These are phyloP conservation scores for Mustela lutreola DNA, from an alignment of 2,113 vertebrate genomes.

Conservation along the genomic window DNA sequence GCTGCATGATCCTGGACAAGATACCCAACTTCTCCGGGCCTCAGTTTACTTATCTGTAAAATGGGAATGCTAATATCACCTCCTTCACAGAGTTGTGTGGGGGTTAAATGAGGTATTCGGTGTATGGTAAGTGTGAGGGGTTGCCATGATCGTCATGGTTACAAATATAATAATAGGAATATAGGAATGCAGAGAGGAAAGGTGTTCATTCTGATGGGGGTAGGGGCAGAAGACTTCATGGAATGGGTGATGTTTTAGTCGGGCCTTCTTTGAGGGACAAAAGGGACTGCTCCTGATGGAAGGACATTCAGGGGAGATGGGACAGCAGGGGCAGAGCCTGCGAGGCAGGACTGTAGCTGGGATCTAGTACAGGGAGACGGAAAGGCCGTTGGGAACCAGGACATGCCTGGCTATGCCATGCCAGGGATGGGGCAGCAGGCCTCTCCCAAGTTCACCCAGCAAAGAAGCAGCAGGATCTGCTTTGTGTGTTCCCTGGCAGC, in stretches of 20 bases:
- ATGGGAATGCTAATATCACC: neutral
- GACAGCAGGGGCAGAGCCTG: neutral
- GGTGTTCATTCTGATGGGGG: neutral
- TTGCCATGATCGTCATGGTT: neutral
- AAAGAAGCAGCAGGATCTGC: neutral
- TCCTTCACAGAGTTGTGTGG: neutral
- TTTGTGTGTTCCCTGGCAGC: neutral
- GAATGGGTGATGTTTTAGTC: neutral
- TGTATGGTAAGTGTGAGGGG: neutral
- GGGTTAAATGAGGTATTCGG: neutral
- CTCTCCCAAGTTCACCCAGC: neutral
- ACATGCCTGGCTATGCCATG: neutral
- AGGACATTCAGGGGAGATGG: neutral
- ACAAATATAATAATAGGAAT: neutral
- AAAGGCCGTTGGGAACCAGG: neutral
- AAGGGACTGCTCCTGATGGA: neutral
- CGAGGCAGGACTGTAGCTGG: neutral
- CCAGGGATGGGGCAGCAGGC: neutral
- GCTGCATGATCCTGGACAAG: neutral
- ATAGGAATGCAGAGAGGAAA: neutral
- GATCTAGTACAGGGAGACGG: neutral
- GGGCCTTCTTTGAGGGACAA: neutral
- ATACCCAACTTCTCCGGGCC: neutral
- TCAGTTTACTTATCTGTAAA: constrained; percentile 27
- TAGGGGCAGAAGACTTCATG: neutral